Conservation (phyloP, 2,797 vertebrate genomes). For the Dendrocincla fuliginosa region DNA sequence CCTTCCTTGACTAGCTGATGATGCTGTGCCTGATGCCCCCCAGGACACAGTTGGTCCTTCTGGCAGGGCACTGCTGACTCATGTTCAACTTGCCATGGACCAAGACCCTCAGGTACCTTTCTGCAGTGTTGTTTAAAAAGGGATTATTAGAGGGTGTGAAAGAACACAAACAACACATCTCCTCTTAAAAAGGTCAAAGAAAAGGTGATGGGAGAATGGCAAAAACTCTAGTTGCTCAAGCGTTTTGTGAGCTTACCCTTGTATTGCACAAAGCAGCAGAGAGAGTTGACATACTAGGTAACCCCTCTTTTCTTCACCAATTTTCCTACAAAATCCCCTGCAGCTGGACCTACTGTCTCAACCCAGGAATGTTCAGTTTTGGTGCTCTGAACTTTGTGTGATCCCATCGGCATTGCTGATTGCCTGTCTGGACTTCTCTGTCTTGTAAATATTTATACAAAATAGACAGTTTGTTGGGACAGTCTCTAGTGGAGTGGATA, state of each 20-base stretch:
- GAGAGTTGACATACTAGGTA: background rate
- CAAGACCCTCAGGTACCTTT: background rate
- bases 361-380: background rate
- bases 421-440: background rate
- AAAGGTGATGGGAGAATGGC: accelerated
- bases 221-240: background rate
- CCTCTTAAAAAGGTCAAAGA: background rate
- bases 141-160: background rate
- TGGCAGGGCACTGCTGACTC: background rate
- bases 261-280: background rate
- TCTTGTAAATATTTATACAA: background rate
- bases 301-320: background rate
- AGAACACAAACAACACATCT: background rate
- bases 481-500: background rate
- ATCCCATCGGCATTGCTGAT: background rate
- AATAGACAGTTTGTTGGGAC: background rate
- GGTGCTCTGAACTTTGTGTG: background rate
- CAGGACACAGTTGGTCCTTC: background rate
- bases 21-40: background rate
- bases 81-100: background rate
- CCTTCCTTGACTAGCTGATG: accelerated
- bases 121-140: background rate
- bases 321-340: background rate
- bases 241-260: background rate
- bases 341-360: background rate